Conservation (phyloP, 2,113 vertebrate species). For the Sturnus vulgaris region DNA sequence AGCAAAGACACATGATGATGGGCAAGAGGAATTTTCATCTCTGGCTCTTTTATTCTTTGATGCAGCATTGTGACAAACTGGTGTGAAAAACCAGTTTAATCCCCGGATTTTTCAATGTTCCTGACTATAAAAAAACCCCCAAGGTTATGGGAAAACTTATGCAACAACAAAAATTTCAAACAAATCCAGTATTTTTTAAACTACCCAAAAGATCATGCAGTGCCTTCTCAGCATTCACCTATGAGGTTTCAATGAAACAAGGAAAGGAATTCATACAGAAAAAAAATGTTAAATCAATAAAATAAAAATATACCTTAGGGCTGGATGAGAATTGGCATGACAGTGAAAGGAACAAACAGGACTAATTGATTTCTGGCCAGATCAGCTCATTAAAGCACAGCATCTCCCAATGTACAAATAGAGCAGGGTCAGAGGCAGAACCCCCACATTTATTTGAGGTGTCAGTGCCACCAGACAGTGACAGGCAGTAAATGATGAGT, state of each 20-base stretch:
- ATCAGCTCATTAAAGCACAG: background rate
- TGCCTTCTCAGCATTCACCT: background rate
- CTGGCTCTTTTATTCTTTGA: background rate
- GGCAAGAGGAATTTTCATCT: background rate
- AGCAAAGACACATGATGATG: rapidly evolving
- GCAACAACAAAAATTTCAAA: background rate
- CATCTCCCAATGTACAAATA: rapidly evolving
- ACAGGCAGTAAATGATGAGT: background rate
- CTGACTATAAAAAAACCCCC: background rate
- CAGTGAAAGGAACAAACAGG: background rate
- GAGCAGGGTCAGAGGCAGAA: background rate
- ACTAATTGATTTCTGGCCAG: background rate
- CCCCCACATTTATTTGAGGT: background rate
- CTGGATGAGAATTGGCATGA: background rate
- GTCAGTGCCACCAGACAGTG: background rate
- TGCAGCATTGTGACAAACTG: background rate
- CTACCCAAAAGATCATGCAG: background rate
- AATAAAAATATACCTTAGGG: background rate
- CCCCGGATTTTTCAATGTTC: background rate
- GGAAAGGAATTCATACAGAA: background rate
- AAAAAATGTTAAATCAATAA: background rate
- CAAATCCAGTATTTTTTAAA: background rate
- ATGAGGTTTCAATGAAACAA: background rate
- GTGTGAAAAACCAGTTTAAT: background rate
- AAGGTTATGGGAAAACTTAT: background rate